Evolutionary conservation across 1,140 invertebrate species (phyloP), one percentile per base, ranked within the genome.

Genomic region (Caerostris darwini): DNA sequence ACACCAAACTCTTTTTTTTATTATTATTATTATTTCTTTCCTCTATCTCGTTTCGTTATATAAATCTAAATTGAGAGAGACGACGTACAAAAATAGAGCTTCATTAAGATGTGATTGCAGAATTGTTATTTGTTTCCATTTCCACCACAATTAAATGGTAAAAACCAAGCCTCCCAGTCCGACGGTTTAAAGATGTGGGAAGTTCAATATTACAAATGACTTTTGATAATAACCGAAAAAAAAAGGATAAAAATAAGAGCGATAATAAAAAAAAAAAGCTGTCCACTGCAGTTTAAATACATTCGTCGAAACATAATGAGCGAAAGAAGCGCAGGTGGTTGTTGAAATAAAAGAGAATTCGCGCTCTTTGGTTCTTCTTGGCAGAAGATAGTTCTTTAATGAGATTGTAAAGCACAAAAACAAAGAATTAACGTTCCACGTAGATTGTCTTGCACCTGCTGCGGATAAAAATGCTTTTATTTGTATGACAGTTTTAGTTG

Each of bases 321-420:
- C 34, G 54, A 85, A 56, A 83, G 50, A 85, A n/a, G 12, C n/a
- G 82, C 82, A 85, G 82, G 82, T 85, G 82, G 82, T 57, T 58
- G 19, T 85, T 85, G 12, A n/a, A 56, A 57, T 85, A 85, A 85
- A 34, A 57, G 17, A 85, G 8, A 58, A 85, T 85, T 5, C 57
- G 12, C 17, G n/a, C 56, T 10, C 57, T 19, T 8, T n/a, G 8
- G n/a, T 57, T 85, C 57, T 85, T n/a, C 82, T 8, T 34, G 19
- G 3, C 19, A 10, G 69, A 10, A 10, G n/a, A 19, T 34, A 34
- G 34, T 34, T 4, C 10, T 14, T 85, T 12, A 85, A 85, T 57
- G 82, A 85, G 82, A 85, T 4, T n/a, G 64, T 14, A 14, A n/a
- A 14, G 14, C 82, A 56, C 14, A 54, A 58, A 85, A 57, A 71